Evolutionary conservation across 2,888 invertebrate species (phyloP), one percentile per base, ranked within the genome.

Genomic region (Trachelus iudaicus): DNA sequence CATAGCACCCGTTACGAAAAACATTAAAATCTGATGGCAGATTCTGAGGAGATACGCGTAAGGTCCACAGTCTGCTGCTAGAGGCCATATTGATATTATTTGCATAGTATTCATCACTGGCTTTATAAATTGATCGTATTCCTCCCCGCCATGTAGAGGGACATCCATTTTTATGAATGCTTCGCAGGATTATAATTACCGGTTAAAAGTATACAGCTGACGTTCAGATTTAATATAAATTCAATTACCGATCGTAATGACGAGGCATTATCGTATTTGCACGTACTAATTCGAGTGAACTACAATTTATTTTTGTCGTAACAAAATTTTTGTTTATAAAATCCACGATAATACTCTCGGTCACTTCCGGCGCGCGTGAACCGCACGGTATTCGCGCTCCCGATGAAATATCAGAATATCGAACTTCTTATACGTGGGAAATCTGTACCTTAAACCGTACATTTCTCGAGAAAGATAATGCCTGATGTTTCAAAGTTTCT

Each of bases 81-180:
- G 40, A 1, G 89, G 89, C 90, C 90, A 90, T 78, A 86, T 81
- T 3, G 84, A 82, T 23, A 83, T 82, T 3, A 89, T 34, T 33
- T 81, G 83, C 11, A 79, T 80, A n/a, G 82, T 78, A 13, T 80
- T 69, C 75, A 77, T 82, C 15, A 87, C 74, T 2, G 87, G 89
- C 77, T 73, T 83, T 30, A 89, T 85, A 23, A 87, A 77, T 31
- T 75, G 34, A 40, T 87, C 81, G 82, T 85, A 89, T 75, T 89
- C 86, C 12, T 83, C 75, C 11, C 23, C 73, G 9, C 74, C 76
- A 12, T 31, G 33, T 73, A n/a, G n/a, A 34, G 34, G 75, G 79
- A 73, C 77, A 80, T 31, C 34, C 68, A 30, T 76, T 73, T 34
- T 40, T 68, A 35, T 71, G 40, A n/a, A 37, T 34, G 23, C 30